Base-by-base conservation (phyloP, 2,888 invertebrate species). In the Eilema caniola region DNA sequence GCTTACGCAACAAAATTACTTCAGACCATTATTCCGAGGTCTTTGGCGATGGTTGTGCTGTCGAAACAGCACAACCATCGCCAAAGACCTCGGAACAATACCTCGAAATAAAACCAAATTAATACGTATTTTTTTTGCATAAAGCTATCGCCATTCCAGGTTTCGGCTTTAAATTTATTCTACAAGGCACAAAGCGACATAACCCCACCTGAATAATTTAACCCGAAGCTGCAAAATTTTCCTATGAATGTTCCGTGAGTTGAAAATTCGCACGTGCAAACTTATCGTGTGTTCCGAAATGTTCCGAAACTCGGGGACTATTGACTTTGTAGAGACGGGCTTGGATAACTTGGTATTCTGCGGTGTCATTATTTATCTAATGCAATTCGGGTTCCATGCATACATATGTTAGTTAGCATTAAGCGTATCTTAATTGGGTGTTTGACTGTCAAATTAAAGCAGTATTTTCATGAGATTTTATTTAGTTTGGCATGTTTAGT, bases 171-270 rank as follows among this genome's bases (percentile, higher is more conserved):
- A 53, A 24, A 20, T 41, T 20, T 25, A 62, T 62, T 41, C 41
- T 16, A 20, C 25, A 20, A 62, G 41, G 62, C 62, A 62, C 20
- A 24, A 41, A 41, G 16, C 62, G 37, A 14, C 16, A 41, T 24
- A 62, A 62, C 62, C 62, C 24, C 25, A 62, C 62, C 20, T 62
- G 62, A 62, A 62, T 62, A 62, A 62, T 62, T 24, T 25, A 41
- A 25, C 41, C 25, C 62, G 3, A 41, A 41, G 25, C 37, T 8
- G 41, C 62, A 41, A 41, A 37, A 41, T 62, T 62, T 62, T 62
- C 41, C 24, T 41, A 41, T 62, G 20, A 41, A 62, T 62, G 41
- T 62, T 41, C 16, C 20, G 24, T 4, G 62, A 41, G 41, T 62
- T 62, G 41, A 62, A 62, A 25, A 53, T n/a, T 41, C 11, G 41